A percentile compares a stretch with the other conserved stretches of the same genome.
These are phyloP conservation scores for Galagoides demidoff DNA, from an alignment of 2,797 vertebrate genomes.

Conservation along the genomic window DNA sequence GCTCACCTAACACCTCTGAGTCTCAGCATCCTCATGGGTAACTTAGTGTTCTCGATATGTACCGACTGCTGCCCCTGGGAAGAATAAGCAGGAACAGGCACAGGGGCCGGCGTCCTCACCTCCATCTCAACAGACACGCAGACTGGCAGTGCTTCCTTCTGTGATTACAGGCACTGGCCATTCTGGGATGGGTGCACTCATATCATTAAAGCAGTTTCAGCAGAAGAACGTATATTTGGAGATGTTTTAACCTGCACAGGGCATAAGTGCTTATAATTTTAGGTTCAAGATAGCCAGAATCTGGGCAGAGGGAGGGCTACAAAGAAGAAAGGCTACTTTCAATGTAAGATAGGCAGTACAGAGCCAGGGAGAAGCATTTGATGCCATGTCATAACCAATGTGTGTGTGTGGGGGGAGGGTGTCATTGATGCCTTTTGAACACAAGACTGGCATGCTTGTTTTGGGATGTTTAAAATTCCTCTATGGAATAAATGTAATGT, in stretches of 20 bases:
- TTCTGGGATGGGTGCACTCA: not conserved
- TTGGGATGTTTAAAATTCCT: not conserved
- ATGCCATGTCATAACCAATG: rapidly evolving
- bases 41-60: not conserved
- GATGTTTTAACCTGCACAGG: not conserved
- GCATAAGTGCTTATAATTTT: not conserved
- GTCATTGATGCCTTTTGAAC: not conserved
- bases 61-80: not conserved
- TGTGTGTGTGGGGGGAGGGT: no score
- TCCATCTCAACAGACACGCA: not conserved
- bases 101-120: no score
- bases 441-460: not conserved
- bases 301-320: not conserved
- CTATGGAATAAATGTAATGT: not conserved
- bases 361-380: no score
- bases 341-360: not conserved
- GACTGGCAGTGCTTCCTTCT: not conserved
- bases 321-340: not conserved
- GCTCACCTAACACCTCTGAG: not conserved
- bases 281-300: not conserved
- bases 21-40: not conserved
- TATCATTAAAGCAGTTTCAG: not conserved
- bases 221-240: not conserved
- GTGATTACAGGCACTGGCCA: not conserved
- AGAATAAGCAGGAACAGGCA: not conserved